phyloP scores from a whole-genome alignment of 2,113 vertebrate species.

The Rhinoderma darwinii region DNA sequence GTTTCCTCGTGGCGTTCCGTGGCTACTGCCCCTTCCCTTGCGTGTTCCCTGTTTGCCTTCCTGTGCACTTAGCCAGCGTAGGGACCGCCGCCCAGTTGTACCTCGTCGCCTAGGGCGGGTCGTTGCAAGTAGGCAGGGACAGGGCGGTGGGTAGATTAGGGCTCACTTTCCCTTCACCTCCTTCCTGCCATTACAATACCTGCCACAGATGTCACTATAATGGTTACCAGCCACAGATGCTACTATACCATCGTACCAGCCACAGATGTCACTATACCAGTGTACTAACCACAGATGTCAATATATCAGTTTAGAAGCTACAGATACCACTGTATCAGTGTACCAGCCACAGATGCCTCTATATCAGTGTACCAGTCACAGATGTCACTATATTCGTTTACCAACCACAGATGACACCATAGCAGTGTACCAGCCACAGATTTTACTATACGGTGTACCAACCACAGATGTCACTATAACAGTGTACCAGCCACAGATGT shows the following conservation, averaged over 20 bases:
- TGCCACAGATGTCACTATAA: not conserved
- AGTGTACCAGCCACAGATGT: not conserved
- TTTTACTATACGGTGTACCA: not conserved
- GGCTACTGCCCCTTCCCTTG: too few species aligned
- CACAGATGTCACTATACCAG: not conserved
- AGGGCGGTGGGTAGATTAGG: too few species aligned
- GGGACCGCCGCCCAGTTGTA: too few species aligned
- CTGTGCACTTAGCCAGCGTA: too few species aligned
- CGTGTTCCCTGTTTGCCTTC: too few species aligned
- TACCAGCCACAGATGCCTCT: not conserved
- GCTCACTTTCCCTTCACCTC: too few species aligned
- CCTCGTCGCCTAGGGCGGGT: too few species aligned
- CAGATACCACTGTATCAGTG: not conserved
- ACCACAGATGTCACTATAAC: not conserved
- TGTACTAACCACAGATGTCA: not conserved
- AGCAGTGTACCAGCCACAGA: not conserved
- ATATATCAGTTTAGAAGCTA: not conserved
- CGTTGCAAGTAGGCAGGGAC: too few species aligned
- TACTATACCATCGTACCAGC: not conserved
- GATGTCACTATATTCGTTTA: not conserved
- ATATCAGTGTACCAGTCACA: not conserved
- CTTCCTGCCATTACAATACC: too few species aligned
- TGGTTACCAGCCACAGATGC: not conserved
- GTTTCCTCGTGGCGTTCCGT: too few species aligned
- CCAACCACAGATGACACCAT: not conserved